Evolutionary conservation across 2,113 vertebrate genomes (phyloP), one percentile per base, ranked within the genome.

Genomic region (Apaloderma vittatum): DNA sequence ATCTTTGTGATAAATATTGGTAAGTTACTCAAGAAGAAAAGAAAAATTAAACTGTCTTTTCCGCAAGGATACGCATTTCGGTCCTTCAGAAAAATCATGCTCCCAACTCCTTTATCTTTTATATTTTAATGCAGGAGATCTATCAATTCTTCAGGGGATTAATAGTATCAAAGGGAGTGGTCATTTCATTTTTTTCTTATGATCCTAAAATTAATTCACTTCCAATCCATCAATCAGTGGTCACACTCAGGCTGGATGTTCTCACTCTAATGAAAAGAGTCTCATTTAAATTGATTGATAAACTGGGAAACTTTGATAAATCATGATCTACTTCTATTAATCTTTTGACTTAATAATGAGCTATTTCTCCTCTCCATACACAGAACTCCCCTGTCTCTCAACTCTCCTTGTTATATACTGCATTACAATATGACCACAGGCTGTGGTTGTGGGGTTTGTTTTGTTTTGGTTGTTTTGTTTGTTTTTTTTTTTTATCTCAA

Each of bases 241-340:
- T 83, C 75, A 77, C 65, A 79, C 96, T 89, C 78, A 92, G 61
- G 46, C 74, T 96, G 66, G 77, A n/a, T 84, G 63, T 92, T 97
- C 65, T 89, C 40, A 72, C 26, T 87, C 40, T 91, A 94, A 86
- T 81, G 89, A 83, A 93, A 96, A 96, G 87, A 62, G 4, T 93
- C 46, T 95, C 62, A 93, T 97, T 97, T 96, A 96, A 97, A 86
- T 80, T 97, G 97, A 97, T 96, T 95, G 95, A 98, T 97, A 94
- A 97, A 93, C 73, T 93, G 58, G 82, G 77, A 94, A 97, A 74
- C 61, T 83, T 94, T 96, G 91, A 97, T 96, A 96, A 98, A 98
- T 97, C 94, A 65, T 13, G 11, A 4, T 79, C 81, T 95, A 36
- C 34, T 94, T 97, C 95, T 96, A 96, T 96, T 95, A 93, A 96